These are phyloP conservation scores for Schizothorax lantsangensis DNA, from an alignment of 2,797 vertebrate genomes.

Conservation along the genomic window DNA sequence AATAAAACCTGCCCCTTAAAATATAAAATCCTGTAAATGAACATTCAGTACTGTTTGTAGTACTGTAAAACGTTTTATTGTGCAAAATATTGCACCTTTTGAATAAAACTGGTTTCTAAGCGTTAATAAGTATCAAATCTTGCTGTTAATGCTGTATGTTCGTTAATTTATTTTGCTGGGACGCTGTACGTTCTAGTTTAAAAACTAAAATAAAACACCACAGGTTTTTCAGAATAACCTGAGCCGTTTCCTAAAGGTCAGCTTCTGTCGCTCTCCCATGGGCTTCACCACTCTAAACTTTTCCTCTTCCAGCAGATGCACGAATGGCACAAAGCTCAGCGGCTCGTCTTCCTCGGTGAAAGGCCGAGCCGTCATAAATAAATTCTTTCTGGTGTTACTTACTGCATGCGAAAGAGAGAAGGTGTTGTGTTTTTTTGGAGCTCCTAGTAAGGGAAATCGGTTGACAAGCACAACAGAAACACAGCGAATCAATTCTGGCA, in stretches of 20 bases:
- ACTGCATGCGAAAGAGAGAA: slow-evolving; percentile 67
- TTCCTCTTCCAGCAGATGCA: neutral
- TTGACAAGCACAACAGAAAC: slow-evolving; percentile 75
- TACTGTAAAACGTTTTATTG: neutral
- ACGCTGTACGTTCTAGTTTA: neutral
- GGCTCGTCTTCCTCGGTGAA: slow-evolving; percentile 73
- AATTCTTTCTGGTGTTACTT: slow-evolving; percentile 65
- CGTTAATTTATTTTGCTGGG: neutral
- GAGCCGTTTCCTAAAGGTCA: slow-evolving; percentile 29
- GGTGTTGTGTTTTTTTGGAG: slow-evolving; percentile 57
- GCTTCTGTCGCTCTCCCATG: neutral
- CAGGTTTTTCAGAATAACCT: neutral
- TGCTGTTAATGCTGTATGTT: neutral
- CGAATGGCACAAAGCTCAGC: slow-evolving; percentile 70
- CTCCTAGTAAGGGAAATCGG: slow-evolving; percentile 46
- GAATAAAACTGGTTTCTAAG: neutral
- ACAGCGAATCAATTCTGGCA: slow-evolving; percentile 80
- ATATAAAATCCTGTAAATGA: neutral
- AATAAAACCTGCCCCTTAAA: neutral
- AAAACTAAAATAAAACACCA: neutral
- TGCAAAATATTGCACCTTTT: neutral
- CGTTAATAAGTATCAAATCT: neutral
- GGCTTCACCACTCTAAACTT: neutral
- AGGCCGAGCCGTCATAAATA: slow-evolving; percentile 61
- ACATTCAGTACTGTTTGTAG: neutral